Conservation (phyloP, 2,888 invertebrate genomes). For the Thymelicus lineola region DNA sequence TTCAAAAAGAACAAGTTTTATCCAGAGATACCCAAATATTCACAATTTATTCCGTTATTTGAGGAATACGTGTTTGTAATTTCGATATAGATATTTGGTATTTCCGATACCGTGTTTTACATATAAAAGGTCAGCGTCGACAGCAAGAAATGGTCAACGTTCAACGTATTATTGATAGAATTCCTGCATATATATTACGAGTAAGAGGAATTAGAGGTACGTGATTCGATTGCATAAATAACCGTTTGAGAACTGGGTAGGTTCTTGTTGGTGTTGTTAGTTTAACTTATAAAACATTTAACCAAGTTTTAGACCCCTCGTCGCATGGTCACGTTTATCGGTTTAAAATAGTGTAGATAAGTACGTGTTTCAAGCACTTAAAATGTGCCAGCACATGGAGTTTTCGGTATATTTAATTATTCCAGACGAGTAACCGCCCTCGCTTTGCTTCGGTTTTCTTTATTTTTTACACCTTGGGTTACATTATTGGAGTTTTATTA, state of each 20-base stretch:
- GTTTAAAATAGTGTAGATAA: conserved; percentile 3
- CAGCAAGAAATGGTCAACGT: conserved; percentile 11
- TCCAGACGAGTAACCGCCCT: no score
- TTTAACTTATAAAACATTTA: conserved; percentile 2
- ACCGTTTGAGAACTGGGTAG: conserved; percentile 15
- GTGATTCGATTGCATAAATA: conserved; percentile 32
- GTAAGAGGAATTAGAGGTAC: conserved; percentile 32
- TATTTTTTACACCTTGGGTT: no score
- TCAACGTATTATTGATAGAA: conserved; percentile 28
- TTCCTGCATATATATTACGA: conserved; percentile 37
- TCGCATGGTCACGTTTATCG: conserved; percentile 1
- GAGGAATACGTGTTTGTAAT: background rate
- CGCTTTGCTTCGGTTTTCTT: no score
- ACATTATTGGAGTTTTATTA: no score
- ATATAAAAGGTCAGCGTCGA: conserved; percentile 21
- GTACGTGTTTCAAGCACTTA: background rate
- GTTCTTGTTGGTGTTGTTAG: background rate
- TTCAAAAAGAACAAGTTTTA: no score
- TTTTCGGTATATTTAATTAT: no score
- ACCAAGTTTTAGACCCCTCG: background rate
- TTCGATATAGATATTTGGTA: background rate
- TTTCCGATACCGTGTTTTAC: background rate
- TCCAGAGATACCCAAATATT: no score
- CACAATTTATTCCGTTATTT: no score
- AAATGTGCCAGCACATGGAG: no score